Conservation (phyloP, 2,888 invertebrate genomes). For the Agonopterix arenella region DNA sequence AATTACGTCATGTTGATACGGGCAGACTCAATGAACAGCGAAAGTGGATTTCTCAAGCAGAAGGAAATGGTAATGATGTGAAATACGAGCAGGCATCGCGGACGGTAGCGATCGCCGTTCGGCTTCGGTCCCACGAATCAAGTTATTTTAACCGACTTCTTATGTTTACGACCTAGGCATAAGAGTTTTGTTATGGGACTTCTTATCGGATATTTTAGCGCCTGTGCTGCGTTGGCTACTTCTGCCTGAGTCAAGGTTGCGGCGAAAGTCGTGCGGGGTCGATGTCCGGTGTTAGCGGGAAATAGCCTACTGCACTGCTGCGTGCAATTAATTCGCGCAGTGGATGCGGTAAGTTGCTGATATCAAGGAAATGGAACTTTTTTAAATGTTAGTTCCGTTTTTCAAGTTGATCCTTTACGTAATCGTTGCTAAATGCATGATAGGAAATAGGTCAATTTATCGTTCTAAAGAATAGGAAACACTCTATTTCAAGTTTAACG, state of each 20-base stretch:
- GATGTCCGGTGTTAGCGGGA: constrained; percentile 40
- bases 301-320: constrained; percentile 18
- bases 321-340: constrained; percentile 9
- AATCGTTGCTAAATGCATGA: too few relatives aligned
- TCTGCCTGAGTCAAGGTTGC: constrained; percentile 59
- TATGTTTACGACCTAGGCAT: too few relatives aligned
- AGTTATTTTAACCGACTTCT: too few relatives aligned
- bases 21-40: constrained; percentile 39
- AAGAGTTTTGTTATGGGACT: too few relatives aligned
- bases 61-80: constrained; percentile 52
- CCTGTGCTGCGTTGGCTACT: not conserved
- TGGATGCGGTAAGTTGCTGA: constrained; percentile 4
- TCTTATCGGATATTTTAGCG: too few relatives aligned
- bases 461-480: too few relatives aligned
- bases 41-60: constrained; percentile 65
- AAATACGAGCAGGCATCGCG: constrained; percentile 23
- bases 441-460: too few relatives aligned
- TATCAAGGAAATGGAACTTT: constrained; percentile 4
- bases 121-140: too few relatives aligned
- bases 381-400: too few relatives aligned
- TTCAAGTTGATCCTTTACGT: too few relatives aligned
- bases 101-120: constrained; percentile 26
- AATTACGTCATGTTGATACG: constrained; percentile 10
- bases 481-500: too few relatives aligned
- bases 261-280: constrained; percentile 66